Evolutionary conservation across 2,113 vertebrate species (phyloP), one percentile per base, ranked within the genome.

Genomic region (Leucopsar rothschildi): DNA sequence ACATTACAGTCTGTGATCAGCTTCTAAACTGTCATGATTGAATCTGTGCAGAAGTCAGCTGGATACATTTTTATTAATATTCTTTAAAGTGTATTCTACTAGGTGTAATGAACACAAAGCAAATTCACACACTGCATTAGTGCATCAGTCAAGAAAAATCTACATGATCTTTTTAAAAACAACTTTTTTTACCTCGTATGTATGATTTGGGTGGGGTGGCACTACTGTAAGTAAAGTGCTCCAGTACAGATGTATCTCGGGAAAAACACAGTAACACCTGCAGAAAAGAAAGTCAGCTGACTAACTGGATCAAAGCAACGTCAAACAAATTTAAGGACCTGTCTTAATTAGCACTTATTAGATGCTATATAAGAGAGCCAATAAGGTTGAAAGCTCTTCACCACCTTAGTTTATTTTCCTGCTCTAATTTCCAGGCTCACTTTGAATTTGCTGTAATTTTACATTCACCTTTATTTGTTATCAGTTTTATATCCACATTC

Each of bases 241-340:
- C 98, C 97, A 99, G 88, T 45, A 99, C 98, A 39, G 98, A 98
- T 0, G 99, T 99, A 95, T 99, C 99, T 73, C 99, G 97, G 76
- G 99, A 99, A 96, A 99, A 99, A 94, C 99, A 99, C 82, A 99
- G 98, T 87, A 99, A 95, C 49, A 99, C 99, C 99, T 99, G 97
- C 24, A 76, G 42, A 90, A 87, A 82, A 88, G 92, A 91, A 77
- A 37, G 53, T 64, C 81, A 94, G 31, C n/a, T 78, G 29, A 92
- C 33, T 47, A 72, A 33, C 10, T 29, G 19, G 33, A 79, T 56
- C 33, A 86, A 73, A 82, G 45, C 24, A 59, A 42, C 8, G 31
- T 29, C 39, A 78, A 80, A 77, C 9, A 56, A 33, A 69, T 35
- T 31, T 29, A 71, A 69, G 12, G 29, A 79, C 35, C 25, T 71